Evolutionary conservation across 1,140 invertebrate species (phyloP).

Genomic region (Eumaeus atala): DNA sequence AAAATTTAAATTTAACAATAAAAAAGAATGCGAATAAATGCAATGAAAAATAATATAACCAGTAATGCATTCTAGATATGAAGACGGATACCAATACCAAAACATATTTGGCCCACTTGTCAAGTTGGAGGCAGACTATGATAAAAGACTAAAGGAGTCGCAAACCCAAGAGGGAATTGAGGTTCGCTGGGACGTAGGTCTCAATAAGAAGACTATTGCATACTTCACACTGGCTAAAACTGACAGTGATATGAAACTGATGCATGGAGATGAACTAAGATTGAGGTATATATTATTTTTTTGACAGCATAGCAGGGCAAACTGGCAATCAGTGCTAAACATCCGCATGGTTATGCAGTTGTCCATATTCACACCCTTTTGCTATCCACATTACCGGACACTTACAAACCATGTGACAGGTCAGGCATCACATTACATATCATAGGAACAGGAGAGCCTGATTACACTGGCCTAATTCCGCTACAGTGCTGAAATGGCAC

Average conservation of each 20-base stretch:
- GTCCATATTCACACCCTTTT: too few relatives aligned
- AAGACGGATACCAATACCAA: conserved; percentile 99
- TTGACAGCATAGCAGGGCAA: too few relatives aligned
- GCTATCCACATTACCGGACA: too few relatives aligned
- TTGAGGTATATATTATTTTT: conserved; percentile 68
- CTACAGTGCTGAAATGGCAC: too few relatives aligned
- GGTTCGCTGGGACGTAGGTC: conserved; percentile 97
- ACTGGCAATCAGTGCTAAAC: too few relatives aligned
- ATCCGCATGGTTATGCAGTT: too few relatives aligned
- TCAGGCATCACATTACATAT: too few relatives aligned
- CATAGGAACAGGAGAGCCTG: too few relatives aligned
- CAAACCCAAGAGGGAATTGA: conserved; percentile 99
- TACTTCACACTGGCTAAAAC: conserved; percentile 98
- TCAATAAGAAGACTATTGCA: conserved; percentile 98
- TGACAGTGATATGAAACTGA: conserved; percentile 98
- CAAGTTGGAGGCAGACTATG: conserved; percentile 98
- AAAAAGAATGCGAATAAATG: too few relatives aligned
- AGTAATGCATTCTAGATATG: conserved; percentile 78
- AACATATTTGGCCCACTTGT: conserved; percentile 98
- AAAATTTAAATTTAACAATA: too few relatives aligned
- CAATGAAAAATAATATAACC: too few relatives aligned
- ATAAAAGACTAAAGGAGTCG: conserved; percentile 97
- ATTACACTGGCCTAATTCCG: neutral
- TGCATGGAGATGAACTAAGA: conserved; percentile 98
- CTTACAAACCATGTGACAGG: too few relatives aligned